Conservation (phyloP, 2,888 invertebrate species). For the Drosophila meridiana region DNA sequence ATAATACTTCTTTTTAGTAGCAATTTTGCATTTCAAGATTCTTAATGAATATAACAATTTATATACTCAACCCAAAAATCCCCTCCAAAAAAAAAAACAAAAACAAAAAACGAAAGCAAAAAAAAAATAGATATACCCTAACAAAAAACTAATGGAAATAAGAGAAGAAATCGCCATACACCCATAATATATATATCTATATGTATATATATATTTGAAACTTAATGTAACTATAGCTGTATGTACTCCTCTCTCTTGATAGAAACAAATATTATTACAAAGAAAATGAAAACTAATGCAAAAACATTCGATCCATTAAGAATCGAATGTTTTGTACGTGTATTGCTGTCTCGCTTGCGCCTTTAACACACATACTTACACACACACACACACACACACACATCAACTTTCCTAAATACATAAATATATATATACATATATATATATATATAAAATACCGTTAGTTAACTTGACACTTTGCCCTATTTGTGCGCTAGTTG, state of each 20-base stretch:
- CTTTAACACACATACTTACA: conserved; percentile 7
- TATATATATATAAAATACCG: not conserved
- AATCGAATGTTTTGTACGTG: conserved; percentile 21
- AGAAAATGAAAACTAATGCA: not conserved
- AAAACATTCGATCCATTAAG: conserved; percentile 20
- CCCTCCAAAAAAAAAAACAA: not conserved
- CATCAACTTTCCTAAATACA: conserved; percentile 22
- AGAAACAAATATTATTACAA: conserved; percentile 1
- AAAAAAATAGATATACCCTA: conserved; percentile 5
- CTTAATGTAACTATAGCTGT: conserved; percentile 23
- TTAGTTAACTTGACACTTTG: conserved; percentile 32
- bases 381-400: conserved; percentile 16
- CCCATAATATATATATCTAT: conserved; percentile 1
- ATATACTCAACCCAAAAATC: conserved; percentile 15
- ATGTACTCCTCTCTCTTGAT: conserved; percentile 14
- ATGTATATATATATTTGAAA: conserved; percentile 2
- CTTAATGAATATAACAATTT: conserved; percentile 24
- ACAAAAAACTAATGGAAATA: conserved; percentile 8
- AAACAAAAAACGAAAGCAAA: not conserved
- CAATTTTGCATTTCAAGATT: conserved; percentile 33
- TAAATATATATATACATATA: conserved; percentile 12
- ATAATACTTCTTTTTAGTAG: conserved; percentile 12
- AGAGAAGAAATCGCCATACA: conserved; percentile 21
- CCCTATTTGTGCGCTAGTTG: conserved; percentile 52
- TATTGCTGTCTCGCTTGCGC: conserved; percentile 53